Evolutionary conservation across 2,888 invertebrate genomes (phyloP).

Genomic region (Lochmaea capreae): DNA sequence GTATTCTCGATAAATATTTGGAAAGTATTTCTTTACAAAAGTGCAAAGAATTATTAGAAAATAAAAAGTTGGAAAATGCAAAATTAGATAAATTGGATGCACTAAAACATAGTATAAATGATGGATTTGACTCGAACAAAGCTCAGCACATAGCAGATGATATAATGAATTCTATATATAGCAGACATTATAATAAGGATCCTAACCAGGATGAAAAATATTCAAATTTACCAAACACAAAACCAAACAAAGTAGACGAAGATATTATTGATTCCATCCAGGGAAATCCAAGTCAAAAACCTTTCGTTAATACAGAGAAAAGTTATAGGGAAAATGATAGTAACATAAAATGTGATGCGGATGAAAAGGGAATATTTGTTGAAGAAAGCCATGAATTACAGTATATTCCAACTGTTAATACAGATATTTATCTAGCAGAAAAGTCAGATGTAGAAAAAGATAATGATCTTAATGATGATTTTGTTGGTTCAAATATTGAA

Average conservation of each 20-base stretch:
- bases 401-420: background rate
- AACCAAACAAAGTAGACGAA: background rate
- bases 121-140: conserved; percentile 45
- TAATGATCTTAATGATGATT: background rate
- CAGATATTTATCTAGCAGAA: conserved; percentile 9
- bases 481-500: background rate
- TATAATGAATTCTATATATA: conserved; percentile 56
- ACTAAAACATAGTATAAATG: conserved; percentile 34
- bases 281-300: background rate
- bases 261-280: background rate
- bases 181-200: conserved; percentile 48
- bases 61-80: conserved; percentile 35
- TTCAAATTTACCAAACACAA: background rate
- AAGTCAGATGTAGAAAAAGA: background rate
- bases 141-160: conserved; percentile 56
- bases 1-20: conserved; percentile 53
- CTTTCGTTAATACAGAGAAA: background rate
- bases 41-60: conserved; percentile 43
- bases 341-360: conserved; percentile 39
- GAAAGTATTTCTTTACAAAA: conserved; percentile 44
- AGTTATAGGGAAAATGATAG: background rate
- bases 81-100: conserved; percentile 38
- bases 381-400: conserved; percentile 22
- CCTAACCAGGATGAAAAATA: conserved; percentile 3
- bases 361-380: conserved; percentile 41